Percentiles rank a stretch among this genome's conserved stretches.
Conservation (phyloP, 2,797 vertebrate species). For the Semotilus atromaculatus region DNA sequence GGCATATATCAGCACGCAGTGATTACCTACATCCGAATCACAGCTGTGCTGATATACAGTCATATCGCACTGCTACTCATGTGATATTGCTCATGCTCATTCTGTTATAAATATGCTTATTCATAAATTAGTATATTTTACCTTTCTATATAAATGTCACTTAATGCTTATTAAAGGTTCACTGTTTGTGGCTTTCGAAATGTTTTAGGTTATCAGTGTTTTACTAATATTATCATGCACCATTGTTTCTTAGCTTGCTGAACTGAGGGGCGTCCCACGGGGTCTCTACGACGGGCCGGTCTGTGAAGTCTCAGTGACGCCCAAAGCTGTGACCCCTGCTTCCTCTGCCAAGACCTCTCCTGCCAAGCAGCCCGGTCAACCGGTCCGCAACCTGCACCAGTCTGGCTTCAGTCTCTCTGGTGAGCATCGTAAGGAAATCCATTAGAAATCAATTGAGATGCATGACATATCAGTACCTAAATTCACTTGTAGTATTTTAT, state of each 20-base stretch:
- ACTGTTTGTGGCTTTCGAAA: neutral
- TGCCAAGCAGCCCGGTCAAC: constrained; percentile 92
- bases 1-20: no score
- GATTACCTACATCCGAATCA: no score
- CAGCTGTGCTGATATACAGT: no score
- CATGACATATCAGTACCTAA: neutral
- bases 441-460: neutral
- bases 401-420: constrained; percentile 98
- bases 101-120: neutral
- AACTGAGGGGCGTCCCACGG: constrained; percentile 93
- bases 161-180: neutral
- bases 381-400: constrained; percentile 95
- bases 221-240: neutral
- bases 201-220: neutral
- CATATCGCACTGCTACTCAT: no score
- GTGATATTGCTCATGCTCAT: neutral
- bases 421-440: constrained; percentile 57
- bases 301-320: constrained; percentile 93
- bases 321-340: constrained; percentile 92
- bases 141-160: neutral
- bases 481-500: neutral
- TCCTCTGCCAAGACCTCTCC: constrained; percentile 96
- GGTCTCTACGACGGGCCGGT: constrained; percentile 96
- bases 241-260: constrained; percentile 83
- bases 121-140: neutral